These are phyloP conservation scores for Australoheros facetus DNA, from an alignment of 2,797 vertebrate species.

Conservation along the genomic window DNA sequence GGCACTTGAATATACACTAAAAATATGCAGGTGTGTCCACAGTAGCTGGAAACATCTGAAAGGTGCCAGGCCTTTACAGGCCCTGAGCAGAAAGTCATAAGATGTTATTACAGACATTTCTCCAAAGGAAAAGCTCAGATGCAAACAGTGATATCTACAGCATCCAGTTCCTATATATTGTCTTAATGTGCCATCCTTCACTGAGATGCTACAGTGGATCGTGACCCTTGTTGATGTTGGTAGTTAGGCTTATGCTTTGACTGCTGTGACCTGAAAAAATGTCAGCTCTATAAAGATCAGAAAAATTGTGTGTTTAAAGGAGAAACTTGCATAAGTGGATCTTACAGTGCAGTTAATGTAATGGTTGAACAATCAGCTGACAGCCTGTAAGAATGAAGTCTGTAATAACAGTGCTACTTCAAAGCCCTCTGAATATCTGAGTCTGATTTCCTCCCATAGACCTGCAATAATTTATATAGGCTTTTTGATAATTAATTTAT, in stretches of 20 bases:
- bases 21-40: slow-evolving; percentile 6
- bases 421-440: not conserved
- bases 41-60: not conserved
- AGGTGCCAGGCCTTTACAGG: not conserved
- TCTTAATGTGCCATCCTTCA: not conserved
- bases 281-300: not conserved
- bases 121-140: not conserved
- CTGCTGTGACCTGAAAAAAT: not conserved
- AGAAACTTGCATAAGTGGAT: not conserved
- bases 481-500: too few relatives aligned
- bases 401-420: not conserved
- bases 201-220: not conserved
- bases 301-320: not conserved
- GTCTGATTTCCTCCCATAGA: too few relatives aligned
- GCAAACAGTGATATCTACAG: not conserved
- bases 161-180: not conserved
- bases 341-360: not conserved
- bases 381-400: not conserved
- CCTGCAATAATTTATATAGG: too few relatives aligned
- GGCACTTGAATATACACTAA: not conserved
- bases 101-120: not conserved
- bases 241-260: not conserved
- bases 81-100: not conserved
- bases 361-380: not conserved
- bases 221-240: not conserved